Percentiles rank a stretch among this genome's conserved stretches.
phyloP scores from a whole-genome alignment of 2,797 vertebrate genomes.

The Cynopterus sphinx region DNA sequence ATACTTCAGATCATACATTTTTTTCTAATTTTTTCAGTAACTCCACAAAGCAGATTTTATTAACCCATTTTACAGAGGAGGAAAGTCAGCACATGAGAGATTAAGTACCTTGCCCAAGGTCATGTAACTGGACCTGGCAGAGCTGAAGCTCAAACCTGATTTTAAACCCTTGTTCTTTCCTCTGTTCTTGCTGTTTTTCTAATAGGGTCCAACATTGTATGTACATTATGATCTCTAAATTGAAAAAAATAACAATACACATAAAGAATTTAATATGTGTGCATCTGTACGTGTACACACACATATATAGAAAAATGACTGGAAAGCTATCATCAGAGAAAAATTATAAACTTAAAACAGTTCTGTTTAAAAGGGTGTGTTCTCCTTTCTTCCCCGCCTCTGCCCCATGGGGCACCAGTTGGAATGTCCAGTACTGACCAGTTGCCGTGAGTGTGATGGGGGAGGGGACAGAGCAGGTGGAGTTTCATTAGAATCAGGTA shows the following conservation, averaged over 20 bases:
- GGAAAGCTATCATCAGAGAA: neutral
- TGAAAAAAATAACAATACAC: neutral
- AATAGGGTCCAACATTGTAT: neutral
- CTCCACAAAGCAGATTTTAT: neutral
- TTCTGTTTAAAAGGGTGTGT: neutral
- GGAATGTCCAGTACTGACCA: neutral
- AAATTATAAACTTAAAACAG: neutral
- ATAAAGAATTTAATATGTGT: neutral
- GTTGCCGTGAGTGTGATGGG: neutral
- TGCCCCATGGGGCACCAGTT: neutral
- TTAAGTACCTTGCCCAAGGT: neutral
- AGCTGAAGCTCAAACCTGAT: neutral
- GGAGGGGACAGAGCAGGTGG: neutral
- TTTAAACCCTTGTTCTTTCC: neutral
- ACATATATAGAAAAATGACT: neutral
- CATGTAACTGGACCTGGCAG: neutral
- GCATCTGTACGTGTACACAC: rapidly evolving
- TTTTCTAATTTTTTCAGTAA: neutral
- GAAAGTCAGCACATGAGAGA: neutral
- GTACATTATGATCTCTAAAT: neutral
- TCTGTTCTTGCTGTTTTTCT: neutral
- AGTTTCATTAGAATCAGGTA: neutral
- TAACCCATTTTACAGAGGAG: neutral
- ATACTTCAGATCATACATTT: neutral
- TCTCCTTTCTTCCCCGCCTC: neutral